These are phyloP conservation scores for Scaptomyza cyrtandrae DNA, from an alignment of 2,888 invertebrate genomes.

Conservation along the genomic window DNA sequence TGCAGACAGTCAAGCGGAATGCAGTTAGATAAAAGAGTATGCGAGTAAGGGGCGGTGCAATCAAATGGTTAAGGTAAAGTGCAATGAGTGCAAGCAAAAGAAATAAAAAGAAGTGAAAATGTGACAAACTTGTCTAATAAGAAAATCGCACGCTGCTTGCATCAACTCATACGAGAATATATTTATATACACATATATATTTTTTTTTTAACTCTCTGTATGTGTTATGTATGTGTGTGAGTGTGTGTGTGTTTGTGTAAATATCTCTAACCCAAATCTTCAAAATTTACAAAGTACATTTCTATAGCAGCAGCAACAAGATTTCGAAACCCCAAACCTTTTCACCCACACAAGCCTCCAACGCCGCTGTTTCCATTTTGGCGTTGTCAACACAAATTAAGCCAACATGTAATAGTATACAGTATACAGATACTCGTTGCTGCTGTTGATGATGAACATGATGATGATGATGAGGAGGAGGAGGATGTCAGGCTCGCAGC, in stretches of 20 bases:
- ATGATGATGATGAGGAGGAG: not conserved
- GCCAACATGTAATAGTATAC: constrained; percentile 63
- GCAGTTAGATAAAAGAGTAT: not conserved
- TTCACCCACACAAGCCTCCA: not conserved
- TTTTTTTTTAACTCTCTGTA: not conserved
- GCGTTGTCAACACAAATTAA: constrained; percentile 73
- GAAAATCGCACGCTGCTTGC: constrained; percentile 41
- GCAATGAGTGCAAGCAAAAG: constrained; percentile 33
- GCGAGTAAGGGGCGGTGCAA: not conserved
- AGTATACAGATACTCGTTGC: constrained; percentile 16
- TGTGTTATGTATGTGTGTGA: constrained; percentile 18
- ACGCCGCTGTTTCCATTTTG: constrained; percentile 45
- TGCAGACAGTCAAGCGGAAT: constrained; percentile 17
- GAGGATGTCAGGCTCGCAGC: not conserved
- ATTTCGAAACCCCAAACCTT: not conserved
- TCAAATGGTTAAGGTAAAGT: constrained; percentile 43
- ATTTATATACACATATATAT: constrained; percentile 5
- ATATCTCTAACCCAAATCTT: constrained; percentile 78
- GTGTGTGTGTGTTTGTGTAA: constrained; percentile 46
- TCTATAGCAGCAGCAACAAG: constrained; percentile 28
- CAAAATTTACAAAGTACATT: constrained; percentile 74
- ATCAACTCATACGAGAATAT: constrained; percentile 9
- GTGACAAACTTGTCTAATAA: constrained; percentile 47
- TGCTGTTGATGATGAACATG: not conserved
- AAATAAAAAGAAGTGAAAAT: constrained; percentile 3